Evolutionary conservation across 2,888 invertebrate genomes (phyloP), one percentile per base, ranked within the genome.

Genomic region (Archaeoteleia sp.): DNA sequence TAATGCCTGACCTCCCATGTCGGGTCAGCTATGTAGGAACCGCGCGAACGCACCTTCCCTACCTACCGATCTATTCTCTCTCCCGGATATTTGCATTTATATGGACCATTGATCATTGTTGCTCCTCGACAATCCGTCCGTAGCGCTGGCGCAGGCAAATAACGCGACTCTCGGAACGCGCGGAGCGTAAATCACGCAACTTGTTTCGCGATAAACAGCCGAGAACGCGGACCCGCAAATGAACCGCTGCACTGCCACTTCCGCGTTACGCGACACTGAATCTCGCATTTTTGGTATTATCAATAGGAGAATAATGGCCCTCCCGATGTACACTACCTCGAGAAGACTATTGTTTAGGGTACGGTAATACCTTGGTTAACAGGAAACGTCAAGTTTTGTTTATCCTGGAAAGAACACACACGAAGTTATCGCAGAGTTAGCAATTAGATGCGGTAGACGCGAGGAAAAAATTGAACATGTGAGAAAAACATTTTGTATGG

Each of bases 101-200:
- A 61, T 61, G 48, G 43, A 48, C 65, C 39, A 66, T 69, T 57
- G 57, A 69, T 66, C 61, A 65, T 65, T 60, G 45, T 66, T 54
- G 43, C 40, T 20, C 40, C 42, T 29, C 35, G 62, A 34, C 45
- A 45, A 55, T 63, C 25, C 43, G 43, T 35, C 35, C 48, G 13
- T 23, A 5, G 25, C 48, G 8, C 25, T 20, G 20, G 12, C 20
- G 12, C 48, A 37, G 29, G 55, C 46, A 61, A 48, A 51, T 51
- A 51, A 51, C 43, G 30, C 43, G 12, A 29, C 9, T 3, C 10
- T 29, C 13, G 7, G 42, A 10, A 25, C 42, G 42, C 46, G 17
- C 8, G 14, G 34, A 34, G 30, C 34, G 42, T 53, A 53, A 53
- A 42, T 53, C 42, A 34, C 34, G 20, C 20, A 10, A 30, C 42